A percentile compares a stretch with the other conserved stretches of the same genome.
phyloP scores from a whole-genome alignment of 2,113 vertebrate genomes.

The Poeciliopsis turrubarensis region DNA sequence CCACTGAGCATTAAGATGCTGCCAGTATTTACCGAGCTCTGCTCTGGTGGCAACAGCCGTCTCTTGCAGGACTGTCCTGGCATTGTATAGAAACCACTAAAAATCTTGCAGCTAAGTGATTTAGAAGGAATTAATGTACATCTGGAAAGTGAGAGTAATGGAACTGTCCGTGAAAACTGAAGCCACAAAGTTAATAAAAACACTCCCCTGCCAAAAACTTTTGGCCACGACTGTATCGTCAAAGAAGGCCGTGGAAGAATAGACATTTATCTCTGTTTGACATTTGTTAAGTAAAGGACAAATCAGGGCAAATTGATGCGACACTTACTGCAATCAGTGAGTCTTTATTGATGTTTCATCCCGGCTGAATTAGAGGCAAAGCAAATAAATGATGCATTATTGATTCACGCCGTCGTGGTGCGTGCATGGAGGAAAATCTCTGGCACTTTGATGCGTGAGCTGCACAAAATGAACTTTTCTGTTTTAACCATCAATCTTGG shows the following conservation, averaged over 20 bases:
- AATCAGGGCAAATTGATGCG: constrained; percentile 40
- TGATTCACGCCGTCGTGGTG: constrained; percentile 34
- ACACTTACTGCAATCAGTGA: constrained; percentile 46
- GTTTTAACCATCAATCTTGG: neutral
- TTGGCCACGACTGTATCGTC: neutral
- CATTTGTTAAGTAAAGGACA: constrained; percentile 35
- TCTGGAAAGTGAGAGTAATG: neutral
- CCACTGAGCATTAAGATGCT: no score
- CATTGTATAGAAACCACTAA: no score
- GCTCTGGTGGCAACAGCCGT: no score
- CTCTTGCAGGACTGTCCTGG: no score
- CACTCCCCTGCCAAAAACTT: neutral
- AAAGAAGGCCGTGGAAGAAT: neutral
- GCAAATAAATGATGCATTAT: constrained; percentile 65
- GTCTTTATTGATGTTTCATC: constrained; percentile 38
- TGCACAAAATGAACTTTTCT: constrained; percentile 5
- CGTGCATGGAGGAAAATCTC: constrained; percentile 11
- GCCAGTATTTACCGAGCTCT: no score
- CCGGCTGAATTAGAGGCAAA: constrained; percentile 43
- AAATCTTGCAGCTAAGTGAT: no score
- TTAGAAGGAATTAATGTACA: no score
- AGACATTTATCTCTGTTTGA: constrained; percentile 10
- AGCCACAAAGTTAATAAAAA: neutral
- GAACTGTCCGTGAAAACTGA: neutral
- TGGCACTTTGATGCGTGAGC: neutral